These are phyloP conservation scores for Peromyscus eremicus DNA, from an alignment of 2,797 vertebrate species.

Conservation along the genomic window DNA sequence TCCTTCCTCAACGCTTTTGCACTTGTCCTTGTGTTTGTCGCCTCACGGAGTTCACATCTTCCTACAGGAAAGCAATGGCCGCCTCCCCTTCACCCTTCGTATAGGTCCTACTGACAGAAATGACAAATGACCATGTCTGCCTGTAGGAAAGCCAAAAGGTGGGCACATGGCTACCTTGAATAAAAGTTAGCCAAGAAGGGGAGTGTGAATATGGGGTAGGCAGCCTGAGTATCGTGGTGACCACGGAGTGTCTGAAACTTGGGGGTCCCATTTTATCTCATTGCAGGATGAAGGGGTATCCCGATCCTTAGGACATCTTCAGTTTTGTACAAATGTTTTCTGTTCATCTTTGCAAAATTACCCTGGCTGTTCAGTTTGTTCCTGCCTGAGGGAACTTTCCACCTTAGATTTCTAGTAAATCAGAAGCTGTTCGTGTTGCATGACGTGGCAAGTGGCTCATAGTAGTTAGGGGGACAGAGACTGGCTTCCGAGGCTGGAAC, in stretches of 20 bases:
- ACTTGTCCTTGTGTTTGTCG: background rate
- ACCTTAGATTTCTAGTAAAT: background rate
- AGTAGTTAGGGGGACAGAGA: background rate
- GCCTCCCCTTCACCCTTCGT: background rate
- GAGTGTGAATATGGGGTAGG: fast-evolving
- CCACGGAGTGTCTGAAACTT: background rate
- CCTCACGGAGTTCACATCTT: background rate
- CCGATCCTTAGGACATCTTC: background rate
- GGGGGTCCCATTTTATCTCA: fast-evolving
- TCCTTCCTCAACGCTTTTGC: background rate
- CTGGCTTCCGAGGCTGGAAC: background rate
- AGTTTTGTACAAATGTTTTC: background rate
- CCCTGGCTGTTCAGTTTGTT: background rate
- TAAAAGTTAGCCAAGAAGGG: background rate
- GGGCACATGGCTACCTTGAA: background rate
- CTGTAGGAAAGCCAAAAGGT: background rate
- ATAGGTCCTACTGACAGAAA: background rate
- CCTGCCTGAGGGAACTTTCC: background rate
- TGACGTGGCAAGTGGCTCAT: background rate
- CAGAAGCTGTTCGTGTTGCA: background rate
- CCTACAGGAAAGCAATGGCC: background rate
- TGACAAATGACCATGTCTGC: background rate
- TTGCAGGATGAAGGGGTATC: background rate
- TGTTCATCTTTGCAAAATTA: background rate
- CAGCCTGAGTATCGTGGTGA: background rate